These are phyloP conservation scores for Sitophilus oryzae DNA, from an alignment of 1,140 invertebrate genomes.

Conservation along the genomic window DNA sequence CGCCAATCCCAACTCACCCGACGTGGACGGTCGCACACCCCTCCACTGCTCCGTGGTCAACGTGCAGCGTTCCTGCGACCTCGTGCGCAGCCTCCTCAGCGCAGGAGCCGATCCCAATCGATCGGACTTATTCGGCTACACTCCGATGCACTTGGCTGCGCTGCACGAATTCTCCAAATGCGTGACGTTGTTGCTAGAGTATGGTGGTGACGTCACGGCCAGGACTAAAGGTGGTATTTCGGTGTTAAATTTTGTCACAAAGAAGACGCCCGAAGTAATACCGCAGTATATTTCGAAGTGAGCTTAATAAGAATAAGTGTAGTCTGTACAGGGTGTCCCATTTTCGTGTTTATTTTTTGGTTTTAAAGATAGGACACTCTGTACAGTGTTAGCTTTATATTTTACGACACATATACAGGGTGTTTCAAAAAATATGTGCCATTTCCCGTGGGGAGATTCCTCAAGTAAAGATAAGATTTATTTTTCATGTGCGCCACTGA, in stretches of 20 bases:
- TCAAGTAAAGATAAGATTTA: no score
- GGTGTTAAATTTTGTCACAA: conserved; percentile 71
- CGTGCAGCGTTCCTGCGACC: conserved; percentile 64
- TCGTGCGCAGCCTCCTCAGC: conserved; percentile 58
- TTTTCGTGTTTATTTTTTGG: no score
- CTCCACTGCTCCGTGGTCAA: conserved; percentile 74
- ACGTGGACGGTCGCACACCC: conserved; percentile 66
- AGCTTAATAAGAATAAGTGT: no score
- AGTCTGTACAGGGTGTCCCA: no score
- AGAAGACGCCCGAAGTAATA: conserved; percentile 72
- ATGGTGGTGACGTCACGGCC: conserved; percentile 76
- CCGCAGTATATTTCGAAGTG: conserved; percentile 54
- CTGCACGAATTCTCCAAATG: conserved; percentile 74
- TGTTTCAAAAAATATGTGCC: no score
- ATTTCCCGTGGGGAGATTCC: no score
- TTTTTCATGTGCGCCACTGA: no score
- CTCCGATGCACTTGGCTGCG: conserved; percentile 74
- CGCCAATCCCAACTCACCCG: conserved; percentile 57
- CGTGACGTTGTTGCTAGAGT: conserved; percentile 65
- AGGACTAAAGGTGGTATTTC: conserved; percentile 74
- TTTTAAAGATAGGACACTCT: no score
- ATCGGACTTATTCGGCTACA: conserved; percentile 73
- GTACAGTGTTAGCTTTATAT: no score
- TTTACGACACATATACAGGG: no score
- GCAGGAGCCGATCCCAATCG: conserved; percentile 71